Base-by-base conservation (phyloP, 1,140 invertebrate genomes). In the Anadara kagoshimensis region DNA sequence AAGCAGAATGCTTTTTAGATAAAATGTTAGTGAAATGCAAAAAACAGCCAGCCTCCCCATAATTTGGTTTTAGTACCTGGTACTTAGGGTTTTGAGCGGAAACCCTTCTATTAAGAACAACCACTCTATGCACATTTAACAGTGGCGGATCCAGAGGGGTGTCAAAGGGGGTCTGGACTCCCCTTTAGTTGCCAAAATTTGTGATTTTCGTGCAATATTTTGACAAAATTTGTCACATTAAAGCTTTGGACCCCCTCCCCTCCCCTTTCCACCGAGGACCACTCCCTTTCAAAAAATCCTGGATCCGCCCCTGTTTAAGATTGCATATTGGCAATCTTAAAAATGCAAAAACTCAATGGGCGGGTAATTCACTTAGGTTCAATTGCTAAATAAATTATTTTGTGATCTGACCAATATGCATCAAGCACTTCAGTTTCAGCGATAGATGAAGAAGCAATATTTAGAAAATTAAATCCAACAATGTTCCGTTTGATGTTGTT, bases 391-490 rank as follows among this genome's bases (percentile, higher is more conserved):
- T 54, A 54, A 54, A 69, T 59, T 44, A 69, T 69, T 11, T 69
- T 69, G 57, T 69, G 66, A 58, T 69, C 66, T 43, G 66, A 69
- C 66, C 66, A 69, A 22, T 49, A 69, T 20, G 56, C 54, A 22
- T 69, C 43, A 59, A 69, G 54, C 16, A 59, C 57, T 47, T 69
- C 66, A 47, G 66, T 69, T 29, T 59, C 44, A n/a, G 49, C 16
- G 29, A 49, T 29, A 47, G 51, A 12, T n/a, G 51, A 54, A 14
- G 51, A 54, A 54, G 24, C 20, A 47, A 47, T 26, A 58, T 69
- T 59, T 8, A 36, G 24, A 44, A 69, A 69, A 26, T 59, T 24
- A 16, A 69, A 49, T 18, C 59, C 56, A 59, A 41, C 24, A 53
- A 36, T 49, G 67, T 59, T 5, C 56, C 56, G 14, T 47, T 47